Evolutionary conservation across 2,797 vertebrate genomes (phyloP), one percentile per base, ranked within the genome.

Genomic region (Xerus rutilus): DNA sequence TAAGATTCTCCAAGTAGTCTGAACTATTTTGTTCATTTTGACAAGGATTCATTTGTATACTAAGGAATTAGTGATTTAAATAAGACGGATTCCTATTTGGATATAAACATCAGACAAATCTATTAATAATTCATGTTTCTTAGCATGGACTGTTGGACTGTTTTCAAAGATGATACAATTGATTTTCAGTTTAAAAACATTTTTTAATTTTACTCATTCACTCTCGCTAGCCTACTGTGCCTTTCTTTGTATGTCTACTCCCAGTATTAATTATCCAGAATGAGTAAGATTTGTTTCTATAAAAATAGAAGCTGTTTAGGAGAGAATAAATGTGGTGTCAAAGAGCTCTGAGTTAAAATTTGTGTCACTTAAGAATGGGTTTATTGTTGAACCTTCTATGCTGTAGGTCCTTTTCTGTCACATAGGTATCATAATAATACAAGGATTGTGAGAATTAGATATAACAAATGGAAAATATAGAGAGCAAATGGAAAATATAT

Each of bases 1-100:
- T 92, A 14, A 21, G 15, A 35, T 57, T 69, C 21, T 86, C 45
- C 14, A 81, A 52, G 7, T 76, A 49, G 28, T 86, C 47, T 72
- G 25, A 70, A 32, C 64, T 69, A 18, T 54, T 88, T 64, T 83
- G 52, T 91, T 91, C 65, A 88, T 79, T 95, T 92, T 79, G 18
- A 14, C 43, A 76, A 76, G 35, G 32, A 92, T 15, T 30, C 18
- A 30, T 83, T 67, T 67, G 17, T 91, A 28, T 65, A 14, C 12
- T 28, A 88, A 72, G 47, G 11, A 77, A 82, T 52, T 67, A 64
- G 62, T 57, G 1, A 84, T 17, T 87, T 59, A 84, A 86, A 57
- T n/a, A 28, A 82, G 28, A 78, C 91, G 21, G 30, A 89, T 45
- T 85, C 7, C 52, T 64, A 3, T 79, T 79, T 93, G 65, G 54